Evolutionary conservation across 2,113 vertebrate genomes (phyloP), one percentile per base, ranked within the genome.

Genomic region (Neodontobutis hainanensis): DNA sequence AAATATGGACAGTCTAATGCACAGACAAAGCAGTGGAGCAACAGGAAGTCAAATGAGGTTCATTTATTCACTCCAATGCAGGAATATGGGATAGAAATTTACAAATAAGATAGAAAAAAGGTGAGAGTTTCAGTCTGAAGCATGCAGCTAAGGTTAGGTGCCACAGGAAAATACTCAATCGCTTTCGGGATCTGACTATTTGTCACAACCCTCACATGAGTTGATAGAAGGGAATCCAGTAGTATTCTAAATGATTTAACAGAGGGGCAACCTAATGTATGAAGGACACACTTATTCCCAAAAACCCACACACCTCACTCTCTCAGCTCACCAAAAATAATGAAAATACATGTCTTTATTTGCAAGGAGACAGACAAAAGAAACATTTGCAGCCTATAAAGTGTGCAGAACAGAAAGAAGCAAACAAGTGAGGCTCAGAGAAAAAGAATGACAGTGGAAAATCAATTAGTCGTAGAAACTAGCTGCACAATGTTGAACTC

Each of bases 401-500:
- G n/a, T 45, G 65, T 32, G 46, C 50, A 62, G 70, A 44, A 57
- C 14, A 6, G 42, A 51, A 61, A n/a, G 27, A 65, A 8, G 0
- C 0, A 40, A 53, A 40, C 52, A 34, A 27, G 19, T 12, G n/a
- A 36, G 5, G 36, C 69, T 48, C 1, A 4, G 27, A 5, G 5
- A 48, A 44, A n/a, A 48, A 61, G 0, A 58, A 51, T 8, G 44
- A 6, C 4, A 19, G 35, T 9, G 19, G n/a, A 56, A 38, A 35
- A 55, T 68, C 65, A 68, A 40, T 72, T 43, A 69, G 64, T 61
- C 36, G 12, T 65, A 65, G 60, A 66, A 47, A 71, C 65, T 35
- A 50, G n/a, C 27, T 34, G 61, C 19, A 14, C 8, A n/a, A n/a
- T 14, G 59, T 35, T 56, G 35, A 69, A 67, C 55, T 51, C 11